These are phyloP conservation scores for Watsonalla binaria DNA, from an alignment of 2,888 invertebrate genomes.

Conservation along the genomic window DNA sequence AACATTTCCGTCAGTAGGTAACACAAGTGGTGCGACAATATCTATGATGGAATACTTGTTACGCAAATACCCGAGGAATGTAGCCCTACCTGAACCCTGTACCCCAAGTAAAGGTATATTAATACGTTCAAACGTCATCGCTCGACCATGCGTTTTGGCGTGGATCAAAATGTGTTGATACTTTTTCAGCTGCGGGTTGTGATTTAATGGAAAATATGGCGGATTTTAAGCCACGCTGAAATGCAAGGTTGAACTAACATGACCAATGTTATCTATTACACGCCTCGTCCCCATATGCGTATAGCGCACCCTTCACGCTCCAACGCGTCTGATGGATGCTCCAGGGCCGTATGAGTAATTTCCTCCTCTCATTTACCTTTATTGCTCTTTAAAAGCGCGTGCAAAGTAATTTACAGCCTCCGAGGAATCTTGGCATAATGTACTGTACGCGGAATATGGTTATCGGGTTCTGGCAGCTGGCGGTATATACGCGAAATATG, in stretches of 20 bases:
- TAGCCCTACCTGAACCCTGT: too few relatives aligned
- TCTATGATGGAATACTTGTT: slow-evolving; percentile 62
- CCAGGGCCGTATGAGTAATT: slow-evolving; percentile 1
- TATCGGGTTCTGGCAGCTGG: background rate
- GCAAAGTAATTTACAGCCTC: slow-evolving; percentile 1
- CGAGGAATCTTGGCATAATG: background rate
- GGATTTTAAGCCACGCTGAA: too few relatives aligned
- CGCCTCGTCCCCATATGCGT: background rate
- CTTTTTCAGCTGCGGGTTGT: too few relatives aligned
- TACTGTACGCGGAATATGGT: background rate
- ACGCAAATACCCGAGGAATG: slow-evolving; percentile 28
- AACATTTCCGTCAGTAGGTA: background rate
- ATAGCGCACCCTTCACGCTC: background rate
- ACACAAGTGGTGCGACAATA: slow-evolving; percentile 40
- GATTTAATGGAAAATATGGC: too few relatives aligned
- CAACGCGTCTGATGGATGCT: slow-evolving; percentile 1
- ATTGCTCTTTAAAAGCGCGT: slow-evolving; percentile 2
- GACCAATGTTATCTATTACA: background rate
- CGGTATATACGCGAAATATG: background rate
- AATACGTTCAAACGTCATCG: too few relatives aligned
- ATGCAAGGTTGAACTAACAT: too few relatives aligned
- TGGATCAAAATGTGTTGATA: too few relatives aligned
- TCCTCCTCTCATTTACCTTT: slow-evolving; percentile 1
- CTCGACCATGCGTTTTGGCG: too few relatives aligned
- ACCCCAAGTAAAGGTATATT: too few relatives aligned